phyloP scores from a whole-genome alignment of 2,888 invertebrate species.

The Cheilosia soror region DNA sequence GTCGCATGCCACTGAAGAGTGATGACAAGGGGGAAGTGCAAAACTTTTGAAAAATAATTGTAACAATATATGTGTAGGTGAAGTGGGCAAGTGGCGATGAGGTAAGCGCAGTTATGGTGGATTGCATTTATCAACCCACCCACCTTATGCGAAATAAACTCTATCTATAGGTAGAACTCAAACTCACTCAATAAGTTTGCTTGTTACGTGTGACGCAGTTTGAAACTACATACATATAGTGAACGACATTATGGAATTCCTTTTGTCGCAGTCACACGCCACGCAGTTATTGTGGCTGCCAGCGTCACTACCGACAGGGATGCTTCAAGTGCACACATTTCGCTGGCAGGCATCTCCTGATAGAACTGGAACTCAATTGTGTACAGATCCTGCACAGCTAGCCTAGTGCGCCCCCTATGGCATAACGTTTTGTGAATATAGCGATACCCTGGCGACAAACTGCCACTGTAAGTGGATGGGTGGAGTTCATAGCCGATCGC shows the following conservation, averaged over 20 bases:
- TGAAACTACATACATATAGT: neutral
- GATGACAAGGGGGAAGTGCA: slow-evolving; percentile 3
- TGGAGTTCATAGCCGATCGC: slow-evolving; percentile 21
- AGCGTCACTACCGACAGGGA: neutral
- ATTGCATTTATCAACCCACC: slow-evolving; percentile 3
- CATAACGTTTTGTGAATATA: neutral
- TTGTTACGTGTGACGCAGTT: slow-evolving; percentile 38
- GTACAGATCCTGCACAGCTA: slow-evolving; percentile 3
- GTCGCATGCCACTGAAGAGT: neutral
- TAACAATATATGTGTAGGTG: neutral
- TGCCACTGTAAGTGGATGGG: neutral
- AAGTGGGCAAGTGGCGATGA: neutral
- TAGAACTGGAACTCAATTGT: slow-evolving; percentile 10
- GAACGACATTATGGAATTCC: slow-evolving; percentile 25
- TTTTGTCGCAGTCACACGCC: neutral
- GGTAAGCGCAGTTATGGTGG: neutral
- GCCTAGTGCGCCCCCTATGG: neutral
- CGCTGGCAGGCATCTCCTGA: neutral
- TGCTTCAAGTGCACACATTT: slow-evolving; percentile 12
- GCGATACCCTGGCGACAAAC: neutral
- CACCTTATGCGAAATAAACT: neutral
- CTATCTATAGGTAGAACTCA: slow-evolving; percentile 7
- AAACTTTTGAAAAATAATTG: slow-evolving; percentile 37
- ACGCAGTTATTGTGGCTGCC: neutral
- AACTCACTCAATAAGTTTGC: slow-evolving; percentile 39